phyloP scores from a whole-genome alignment of 2,888 invertebrate genomes.

The Auanema freiburgensis region DNA sequence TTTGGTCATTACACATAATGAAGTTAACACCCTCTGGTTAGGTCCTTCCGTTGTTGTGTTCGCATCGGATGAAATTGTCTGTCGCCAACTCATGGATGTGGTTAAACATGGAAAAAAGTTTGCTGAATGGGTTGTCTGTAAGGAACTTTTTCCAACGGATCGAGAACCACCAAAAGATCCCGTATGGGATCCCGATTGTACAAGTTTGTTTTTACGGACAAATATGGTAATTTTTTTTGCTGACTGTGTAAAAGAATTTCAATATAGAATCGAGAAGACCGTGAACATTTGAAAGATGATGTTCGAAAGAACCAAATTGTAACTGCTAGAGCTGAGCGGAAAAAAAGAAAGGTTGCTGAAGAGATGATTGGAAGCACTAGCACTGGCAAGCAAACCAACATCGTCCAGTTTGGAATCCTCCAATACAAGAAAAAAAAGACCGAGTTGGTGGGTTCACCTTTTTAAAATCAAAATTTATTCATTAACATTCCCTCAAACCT shows the following conservation, averaged over 20 bases:
- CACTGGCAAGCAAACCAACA: slow-evolving; percentile 48
- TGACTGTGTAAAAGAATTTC: background rate
- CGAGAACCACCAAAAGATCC: slow-evolving; percentile 28
- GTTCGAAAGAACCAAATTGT: slow-evolving; percentile 55
- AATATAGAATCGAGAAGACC: slow-evolving; percentile 19
- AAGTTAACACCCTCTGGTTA: slow-evolving; percentile 12
- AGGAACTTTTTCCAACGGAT: slow-evolving; percentile 21
- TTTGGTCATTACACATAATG: slow-evolving; percentile 7
- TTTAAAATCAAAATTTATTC: background rate
- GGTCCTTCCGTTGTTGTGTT: slow-evolving; percentile 52
- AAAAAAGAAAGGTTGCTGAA: slow-evolving; percentile 41
- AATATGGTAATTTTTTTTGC: slow-evolving; percentile 13
- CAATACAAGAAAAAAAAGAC: slow-evolving; percentile 40
- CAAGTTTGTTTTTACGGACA: slow-evolving; percentile 11
- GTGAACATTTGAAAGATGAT: slow-evolving; percentile 29
- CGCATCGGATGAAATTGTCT: slow-evolving; percentile 45
- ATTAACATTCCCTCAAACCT: slow-evolving; percentile 4
- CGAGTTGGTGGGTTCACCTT: slow-evolving; percentile 15
- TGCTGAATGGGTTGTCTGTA: slow-evolving; percentile 36
- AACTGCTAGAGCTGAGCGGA: slow-evolving; percentile 44
- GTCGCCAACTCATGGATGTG: slow-evolving; percentile 54
- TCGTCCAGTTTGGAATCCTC: slow-evolving; percentile 58
- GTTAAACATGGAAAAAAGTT: slow-evolving; percentile 38
- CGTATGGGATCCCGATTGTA: slow-evolving; percentile 37
- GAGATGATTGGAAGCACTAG: slow-evolving; percentile 13